Evolutionary conservation across 1,140 invertebrate genomes (phyloP), one percentile per base, ranked within the genome.

Genomic region (Diploscapter pachys): DNA sequence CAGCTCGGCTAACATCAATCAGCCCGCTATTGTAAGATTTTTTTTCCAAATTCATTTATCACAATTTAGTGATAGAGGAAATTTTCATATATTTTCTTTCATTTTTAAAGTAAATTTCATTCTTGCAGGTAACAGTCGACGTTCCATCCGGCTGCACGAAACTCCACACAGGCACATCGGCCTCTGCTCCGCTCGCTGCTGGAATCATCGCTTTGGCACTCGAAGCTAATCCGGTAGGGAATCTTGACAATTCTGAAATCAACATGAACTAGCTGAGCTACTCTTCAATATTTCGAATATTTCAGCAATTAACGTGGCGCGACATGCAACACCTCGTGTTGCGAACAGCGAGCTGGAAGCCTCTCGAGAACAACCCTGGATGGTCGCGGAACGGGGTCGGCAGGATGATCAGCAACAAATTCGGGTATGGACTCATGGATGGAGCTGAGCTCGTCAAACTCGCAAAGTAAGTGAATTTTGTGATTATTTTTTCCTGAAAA

Each of bases 391-490:
- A 96, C 83, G 94, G 94, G 3, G 92, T 95, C 3, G 93, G 94
- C 81, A 89, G 93, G 71, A 94, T 94, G 89, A 88, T 95, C 48
- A 94, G 92, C 81, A 94, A 96, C 85, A 94, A 95, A 86, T 98
- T 97, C 86, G 96, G 96, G 6, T 99, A 98, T 85, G 96, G 96
- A 11, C 87, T 99, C 31, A 96, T 99, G 93, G 95, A 99, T 87
- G 95, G 94, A 3, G 91, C 91, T n/a, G 91, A 91, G 5, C 92
- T 98, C 91, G 94, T 98, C 0, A 91, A 89, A 62, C 87, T 96
- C 75, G 95, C 96, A 3, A 80, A 80, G 49, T 83, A 31, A 31
- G 31, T 31, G 31, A 31, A 31, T 31, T 31, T 31, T 31, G 31
- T 31, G 31, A 31, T 31, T 31, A 31, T 31, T 31, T 31, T 31